phyloP scores from a whole-genome alignment of 2,797 vertebrate genomes.

The Malacoctenus gilli region DNA sequence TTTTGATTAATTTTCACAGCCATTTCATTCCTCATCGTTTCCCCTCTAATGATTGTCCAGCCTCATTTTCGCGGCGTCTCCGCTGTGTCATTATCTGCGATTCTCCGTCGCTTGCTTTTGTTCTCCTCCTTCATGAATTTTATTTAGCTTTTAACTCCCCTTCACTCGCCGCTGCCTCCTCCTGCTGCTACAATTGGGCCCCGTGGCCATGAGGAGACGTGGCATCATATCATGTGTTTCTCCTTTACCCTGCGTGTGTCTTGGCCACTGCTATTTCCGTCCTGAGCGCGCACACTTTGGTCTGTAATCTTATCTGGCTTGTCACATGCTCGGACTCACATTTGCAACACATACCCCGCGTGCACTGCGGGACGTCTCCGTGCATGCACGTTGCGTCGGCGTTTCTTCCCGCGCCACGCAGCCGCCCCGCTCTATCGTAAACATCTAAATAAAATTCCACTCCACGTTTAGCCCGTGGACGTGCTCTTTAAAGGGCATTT shows the following conservation, averaged over 20 bases:
- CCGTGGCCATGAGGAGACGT: slow-evolving; percentile 45
- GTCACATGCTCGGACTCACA: slow-evolving; percentile 16
- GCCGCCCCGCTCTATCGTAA: slow-evolving; percentile 42
- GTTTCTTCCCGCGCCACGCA: not conserved
- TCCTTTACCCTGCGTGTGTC: slow-evolving; percentile 43
- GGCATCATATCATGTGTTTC: slow-evolving; percentile 46
- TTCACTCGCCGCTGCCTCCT: slow-evolving; percentile 3
- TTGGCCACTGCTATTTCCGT: slow-evolving; percentile 56
- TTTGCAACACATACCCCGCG: slow-evolving; percentile 8
- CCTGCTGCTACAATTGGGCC: slow-evolving; percentile 30
- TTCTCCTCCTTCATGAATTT: slow-evolving; percentile 41
- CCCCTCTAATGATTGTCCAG: slow-evolving; percentile 56
- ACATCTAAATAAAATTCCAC: slow-evolving; percentile 38
- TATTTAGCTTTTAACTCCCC: slow-evolving; percentile 47
- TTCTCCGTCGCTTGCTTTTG: slow-evolving; percentile 48
- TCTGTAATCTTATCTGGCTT: slow-evolving; percentile 26
- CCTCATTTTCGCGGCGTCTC: slow-evolving; percentile 49
- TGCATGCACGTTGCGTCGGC: not conserved
- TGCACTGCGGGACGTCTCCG: slow-evolving; percentile 1
- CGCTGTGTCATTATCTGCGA: slow-evolving; percentile 53
- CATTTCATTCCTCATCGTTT: slow-evolving; percentile 63
- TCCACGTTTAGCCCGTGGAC: slow-evolving; percentile 53
- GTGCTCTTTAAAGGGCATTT: slow-evolving; percentile 76
- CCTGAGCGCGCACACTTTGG: slow-evolving; percentile 34
- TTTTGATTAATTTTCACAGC: slow-evolving; percentile 68